These are phyloP conservation scores for Turdus rufiventris DNA, from an alignment of 2,113 vertebrate genomes.

Conservation along the genomic window DNA sequence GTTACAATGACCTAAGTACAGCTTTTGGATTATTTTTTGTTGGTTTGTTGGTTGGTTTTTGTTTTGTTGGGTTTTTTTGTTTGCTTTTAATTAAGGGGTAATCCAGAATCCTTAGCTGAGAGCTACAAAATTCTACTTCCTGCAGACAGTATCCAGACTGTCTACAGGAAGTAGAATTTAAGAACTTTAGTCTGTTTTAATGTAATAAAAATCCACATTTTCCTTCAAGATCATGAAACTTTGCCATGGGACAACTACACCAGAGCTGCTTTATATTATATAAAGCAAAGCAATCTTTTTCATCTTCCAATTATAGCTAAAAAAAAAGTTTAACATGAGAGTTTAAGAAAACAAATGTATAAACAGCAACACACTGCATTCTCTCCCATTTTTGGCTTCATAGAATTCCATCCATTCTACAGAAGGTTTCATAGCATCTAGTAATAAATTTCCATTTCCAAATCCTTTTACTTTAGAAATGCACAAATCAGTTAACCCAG, in stretches of 20 bases:
- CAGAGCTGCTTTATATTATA: neutral
- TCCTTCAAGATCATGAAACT: neutral
- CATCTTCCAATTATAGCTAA: neutral
- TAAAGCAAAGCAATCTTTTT: neutral
- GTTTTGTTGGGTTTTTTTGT: neutral
- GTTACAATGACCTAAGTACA: neutral
- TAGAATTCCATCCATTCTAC: neutral
- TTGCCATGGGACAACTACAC: neutral
- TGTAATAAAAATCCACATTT: neutral
- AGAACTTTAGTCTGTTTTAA: neutral
- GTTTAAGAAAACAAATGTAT: neutral
- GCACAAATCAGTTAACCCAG: constrained; percentile 44
- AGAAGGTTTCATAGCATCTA: neutral
- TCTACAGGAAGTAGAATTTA: neutral
- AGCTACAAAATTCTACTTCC: neutral
- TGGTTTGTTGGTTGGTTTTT: neutral
- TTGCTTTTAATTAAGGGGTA: neutral
- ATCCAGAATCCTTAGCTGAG: neutral
- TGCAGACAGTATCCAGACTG: neutral
- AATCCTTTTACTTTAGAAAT: constrained; percentile 21
- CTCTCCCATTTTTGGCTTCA: neutral
- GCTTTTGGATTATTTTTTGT: neutral
- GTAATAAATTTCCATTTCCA: constrained; percentile 23
- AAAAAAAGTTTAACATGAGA: neutral
- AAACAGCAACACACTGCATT: neutral